phyloP scores from a whole-genome alignment of 2,797 vertebrate species.

The Cirrhinus molitorella region DNA sequence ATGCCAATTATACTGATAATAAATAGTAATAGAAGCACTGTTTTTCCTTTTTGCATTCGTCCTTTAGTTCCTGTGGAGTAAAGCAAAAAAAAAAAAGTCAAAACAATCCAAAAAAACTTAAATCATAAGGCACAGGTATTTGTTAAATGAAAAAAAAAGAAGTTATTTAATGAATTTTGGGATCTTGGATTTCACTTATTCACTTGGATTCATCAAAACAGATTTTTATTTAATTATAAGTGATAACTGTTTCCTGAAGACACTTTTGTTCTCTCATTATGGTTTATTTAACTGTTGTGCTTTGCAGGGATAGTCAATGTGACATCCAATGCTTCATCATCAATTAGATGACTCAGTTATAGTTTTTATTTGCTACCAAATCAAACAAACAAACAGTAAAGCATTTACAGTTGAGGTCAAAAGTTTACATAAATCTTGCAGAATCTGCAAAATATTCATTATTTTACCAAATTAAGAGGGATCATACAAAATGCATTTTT shows the following conservation, averaged over 20 bases:
- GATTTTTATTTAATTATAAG: too few relatives aligned
- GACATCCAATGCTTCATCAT: background rate
- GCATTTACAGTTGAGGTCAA: too few relatives aligned
- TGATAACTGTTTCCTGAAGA: background rate
- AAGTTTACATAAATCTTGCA: too few relatives aligned
- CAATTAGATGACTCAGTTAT: background rate
- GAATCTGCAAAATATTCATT: too few relatives aligned
- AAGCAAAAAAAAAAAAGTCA: background rate
- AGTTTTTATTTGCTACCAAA: background rate
- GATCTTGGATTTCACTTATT: background rate
- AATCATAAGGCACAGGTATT: background rate
- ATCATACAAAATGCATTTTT: too few relatives aligned
- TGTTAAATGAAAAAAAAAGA: background rate
- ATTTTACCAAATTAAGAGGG: too few relatives aligned
- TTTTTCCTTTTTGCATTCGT: background rate
- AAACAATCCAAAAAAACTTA: background rate
- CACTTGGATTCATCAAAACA: background rate
- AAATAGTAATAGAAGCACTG: background rate
- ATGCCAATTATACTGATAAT: background rate
- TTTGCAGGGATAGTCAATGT: background rate
- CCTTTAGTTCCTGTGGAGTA: background rate
- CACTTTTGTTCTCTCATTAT: background rate
- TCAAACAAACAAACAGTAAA: background rate
- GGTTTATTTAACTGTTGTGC: background rate
- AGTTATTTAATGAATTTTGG: background rate